Conservation (phyloP, 2,797 vertebrate species). For the Antennarius maculatus region DNA sequence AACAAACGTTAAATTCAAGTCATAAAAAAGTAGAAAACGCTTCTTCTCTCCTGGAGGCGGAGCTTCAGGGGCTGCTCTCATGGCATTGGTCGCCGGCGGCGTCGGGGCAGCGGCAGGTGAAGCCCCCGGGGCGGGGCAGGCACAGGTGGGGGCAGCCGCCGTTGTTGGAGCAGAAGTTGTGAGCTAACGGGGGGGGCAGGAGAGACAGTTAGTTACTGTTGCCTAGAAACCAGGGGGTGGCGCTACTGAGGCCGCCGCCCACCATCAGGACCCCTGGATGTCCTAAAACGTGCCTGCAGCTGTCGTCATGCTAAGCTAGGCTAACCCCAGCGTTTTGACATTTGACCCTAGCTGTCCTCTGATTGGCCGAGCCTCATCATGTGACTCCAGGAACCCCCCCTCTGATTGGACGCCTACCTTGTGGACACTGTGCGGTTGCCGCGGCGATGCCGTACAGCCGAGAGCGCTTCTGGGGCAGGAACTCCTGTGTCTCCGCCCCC, state of each 20-base stretch:
- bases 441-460: slow-evolving; percentile 90
- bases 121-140: slow-evolving; percentile 87
- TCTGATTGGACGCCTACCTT: slow-evolving; percentile 32
- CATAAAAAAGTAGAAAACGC: slow-evolving; percentile 23
- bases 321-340: not conserved
- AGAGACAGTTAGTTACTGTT: not conserved
- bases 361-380: too few species aligned
- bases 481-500: slow-evolving; percentile 84
- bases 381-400: too few species aligned
- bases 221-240: slow-evolving; percentile 28
- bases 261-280: not conserved
- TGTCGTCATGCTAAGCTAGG: not conserved
- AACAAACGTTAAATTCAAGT: slow-evolving; percentile 51
- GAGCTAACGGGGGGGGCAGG: slow-evolving; percentile 72
- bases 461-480: slow-evolving; percentile 89
- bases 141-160: slow-evolving; percentile 93
- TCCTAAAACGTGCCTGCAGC: not conserved
- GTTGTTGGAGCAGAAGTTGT: slow-evolving; percentile 89
- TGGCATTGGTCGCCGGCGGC: slow-evolving; percentile 79
- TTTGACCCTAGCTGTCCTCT: too few species aligned
- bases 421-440: slow-evolving; percentile 35
- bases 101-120: slow-evolving; percentile 90
- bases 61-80: slow-evolving; percentile 68
- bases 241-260: slow-evolving; percentile 25
- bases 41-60: not conserved